Conservation (phyloP, 2,888 invertebrate genomes). For the Chaitophorus viminalis region DNA sequence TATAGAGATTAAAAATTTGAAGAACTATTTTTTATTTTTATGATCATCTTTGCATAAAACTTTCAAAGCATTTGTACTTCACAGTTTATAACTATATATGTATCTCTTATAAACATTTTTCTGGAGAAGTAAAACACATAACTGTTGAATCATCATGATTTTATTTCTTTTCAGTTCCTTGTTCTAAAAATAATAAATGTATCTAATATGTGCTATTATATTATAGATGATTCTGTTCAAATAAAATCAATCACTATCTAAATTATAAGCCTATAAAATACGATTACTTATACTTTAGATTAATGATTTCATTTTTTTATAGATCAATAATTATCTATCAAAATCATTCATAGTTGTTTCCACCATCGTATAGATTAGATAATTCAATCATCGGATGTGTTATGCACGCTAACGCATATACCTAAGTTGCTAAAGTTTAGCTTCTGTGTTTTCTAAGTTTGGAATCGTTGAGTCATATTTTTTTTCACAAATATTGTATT, state of each 20-base stretch:
- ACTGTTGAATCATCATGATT: background rate
- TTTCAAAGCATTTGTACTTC: too few relatives aligned
- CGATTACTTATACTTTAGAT: conserved; percentile 32
- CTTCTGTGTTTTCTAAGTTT: too few relatives aligned
- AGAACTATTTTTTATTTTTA: too few relatives aligned
- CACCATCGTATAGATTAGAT: background rate
- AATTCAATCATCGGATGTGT: background rate
- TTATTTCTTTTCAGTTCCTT: background rate
- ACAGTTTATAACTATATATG: background rate
- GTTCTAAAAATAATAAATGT: background rate
- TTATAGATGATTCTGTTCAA: background rate
- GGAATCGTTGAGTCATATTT: too few relatives aligned
- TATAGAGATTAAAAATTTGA: too few relatives aligned
- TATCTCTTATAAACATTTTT: background rate
- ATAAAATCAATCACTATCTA: conserved; percentile 11
- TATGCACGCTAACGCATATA: background rate
- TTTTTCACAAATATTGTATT: too few relatives aligned
- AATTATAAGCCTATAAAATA: background rate
- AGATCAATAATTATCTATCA: background rate
- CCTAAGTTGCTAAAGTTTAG: background rate
- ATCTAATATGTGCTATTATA: background rate
- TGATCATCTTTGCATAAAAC: too few relatives aligned
- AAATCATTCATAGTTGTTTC: background rate
- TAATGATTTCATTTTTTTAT: conserved; percentile 3
- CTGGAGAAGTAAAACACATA: too few relatives aligned